These are phyloP conservation scores for Boulengeromyrus knoepffleri DNA, from an alignment of 2,113 vertebrate genomes.

Conservation along the genomic window DNA sequence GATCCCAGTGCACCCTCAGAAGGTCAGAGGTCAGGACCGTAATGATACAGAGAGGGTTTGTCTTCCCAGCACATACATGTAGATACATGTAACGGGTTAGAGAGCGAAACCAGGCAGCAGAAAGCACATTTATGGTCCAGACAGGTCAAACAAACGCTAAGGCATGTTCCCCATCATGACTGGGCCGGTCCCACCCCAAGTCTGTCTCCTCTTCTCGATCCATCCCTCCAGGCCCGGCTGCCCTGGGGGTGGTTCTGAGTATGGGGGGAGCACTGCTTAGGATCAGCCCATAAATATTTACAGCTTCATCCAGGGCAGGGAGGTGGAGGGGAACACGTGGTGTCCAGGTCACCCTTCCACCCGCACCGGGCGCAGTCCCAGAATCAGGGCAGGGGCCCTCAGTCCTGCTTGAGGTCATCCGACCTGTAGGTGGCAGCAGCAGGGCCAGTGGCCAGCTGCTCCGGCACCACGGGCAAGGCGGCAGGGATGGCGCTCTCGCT, in stretches of 20 bases:
- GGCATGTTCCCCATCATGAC: neutral
- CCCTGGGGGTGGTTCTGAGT: neutral
- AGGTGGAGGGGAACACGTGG: neutral
- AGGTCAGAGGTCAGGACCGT: neutral
- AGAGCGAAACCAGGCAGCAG: neutral
- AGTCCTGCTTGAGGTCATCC: constrained; percentile 69
- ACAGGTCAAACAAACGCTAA: neutral
- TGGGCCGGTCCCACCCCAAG: neutral
- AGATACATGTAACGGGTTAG: neutral
- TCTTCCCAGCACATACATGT: neutral
- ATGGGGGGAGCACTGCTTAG: neutral
- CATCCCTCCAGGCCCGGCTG: neutral
- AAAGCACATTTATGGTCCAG: neutral
- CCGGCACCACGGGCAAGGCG: constrained; percentile 60
- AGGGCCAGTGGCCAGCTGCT: constrained; percentile 48
- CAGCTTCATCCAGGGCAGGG: neutral
- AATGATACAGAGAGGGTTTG: neutral
- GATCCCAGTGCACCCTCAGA: neutral
- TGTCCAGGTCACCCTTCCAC: neutral
- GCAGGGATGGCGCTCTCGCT: constrained; percentile 71
- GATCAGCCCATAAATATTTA: neutral
- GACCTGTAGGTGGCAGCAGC: constrained; percentile 46
- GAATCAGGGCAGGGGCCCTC: neutral
- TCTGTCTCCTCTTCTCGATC: neutral
- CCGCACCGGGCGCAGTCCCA: neutral